Percentiles rank a stretch among this genome's conserved stretches.
Conservation (phyloP, 2,113 vertebrate species). For the Tympanuchus pallidicinctus region DNA sequence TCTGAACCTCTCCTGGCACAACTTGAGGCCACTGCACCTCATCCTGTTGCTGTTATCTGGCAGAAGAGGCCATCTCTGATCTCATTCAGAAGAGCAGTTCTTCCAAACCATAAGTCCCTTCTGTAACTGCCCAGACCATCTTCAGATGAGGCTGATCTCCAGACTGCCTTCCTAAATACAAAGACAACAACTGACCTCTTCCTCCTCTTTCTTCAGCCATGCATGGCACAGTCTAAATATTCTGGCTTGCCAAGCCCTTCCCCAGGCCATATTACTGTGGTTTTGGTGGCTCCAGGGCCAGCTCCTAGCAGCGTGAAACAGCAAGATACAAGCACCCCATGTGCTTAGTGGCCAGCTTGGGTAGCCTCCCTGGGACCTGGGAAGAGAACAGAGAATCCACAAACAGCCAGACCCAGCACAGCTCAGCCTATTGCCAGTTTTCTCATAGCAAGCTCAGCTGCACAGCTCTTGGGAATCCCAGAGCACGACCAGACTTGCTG, state of each 20-base stretch:
- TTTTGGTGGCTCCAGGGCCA: neutral
- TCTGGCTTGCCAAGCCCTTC: neutral
- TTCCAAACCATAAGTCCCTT: neutral
- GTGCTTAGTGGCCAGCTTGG: neutral
- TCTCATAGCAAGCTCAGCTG: neutral
- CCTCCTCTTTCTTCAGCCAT: neutral
- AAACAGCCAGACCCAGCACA: neutral
- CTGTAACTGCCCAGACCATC: neutral
- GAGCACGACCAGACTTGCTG: neutral
- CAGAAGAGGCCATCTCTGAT: too few species aligned
- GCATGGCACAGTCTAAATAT: neutral
- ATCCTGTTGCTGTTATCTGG: too few species aligned
- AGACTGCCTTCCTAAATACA: neutral
- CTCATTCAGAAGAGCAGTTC: neutral
- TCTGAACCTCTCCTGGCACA: too few species aligned
- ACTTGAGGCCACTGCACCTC: too few species aligned
- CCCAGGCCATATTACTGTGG: neutral
- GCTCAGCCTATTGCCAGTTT: neutral
- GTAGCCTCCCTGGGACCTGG: neutral
- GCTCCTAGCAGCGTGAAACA: neutral
- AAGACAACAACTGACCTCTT: neutral
- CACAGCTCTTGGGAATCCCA: neutral
- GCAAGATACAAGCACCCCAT: accelerated
- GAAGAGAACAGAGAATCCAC: neutral
- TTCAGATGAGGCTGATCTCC: neutral